Conservation (phyloP, 2,888 invertebrate genomes). For the Silvanus unidentatus region DNA sequence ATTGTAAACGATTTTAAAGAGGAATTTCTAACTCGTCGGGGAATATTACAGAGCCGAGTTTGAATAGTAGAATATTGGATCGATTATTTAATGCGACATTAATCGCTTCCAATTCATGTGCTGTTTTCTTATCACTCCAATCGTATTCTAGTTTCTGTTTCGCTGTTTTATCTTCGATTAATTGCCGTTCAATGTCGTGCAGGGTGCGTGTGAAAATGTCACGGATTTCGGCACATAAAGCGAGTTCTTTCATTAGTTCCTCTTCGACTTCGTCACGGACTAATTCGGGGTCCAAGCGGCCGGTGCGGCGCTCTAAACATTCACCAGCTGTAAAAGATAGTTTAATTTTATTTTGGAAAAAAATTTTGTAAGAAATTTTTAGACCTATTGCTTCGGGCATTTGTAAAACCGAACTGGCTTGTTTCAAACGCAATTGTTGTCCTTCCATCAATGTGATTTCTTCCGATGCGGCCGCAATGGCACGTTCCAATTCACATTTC, state of each 20-base stretch:
- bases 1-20: not conserved
- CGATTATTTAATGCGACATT: conserved; percentile 65
- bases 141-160: conserved; percentile 81
- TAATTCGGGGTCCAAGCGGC: conserved; percentile 65
- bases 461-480: conserved; percentile 61
- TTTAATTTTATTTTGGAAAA: not conserved
- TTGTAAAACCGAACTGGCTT: conserved; percentile 60
- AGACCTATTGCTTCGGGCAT: conserved; percentile 69
- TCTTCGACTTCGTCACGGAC: conserved; percentile 72
- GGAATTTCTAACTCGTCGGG: conserved; percentile 58
- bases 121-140: conserved; percentile 85
- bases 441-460: conserved; percentile 65
- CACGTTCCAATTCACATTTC: conserved; percentile 68
- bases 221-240: conserved; percentile 64
- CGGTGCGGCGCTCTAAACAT: conserved; percentile 65
- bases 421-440: conserved; percentile 62
- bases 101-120: conserved; percentile 67
- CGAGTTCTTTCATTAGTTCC: conserved; percentile 68
- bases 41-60: conserved; percentile 73
- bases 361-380: not conserved
- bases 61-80: conserved; percentile 67
- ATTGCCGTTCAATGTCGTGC: conserved; percentile 62
- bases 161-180: conserved; percentile 68
- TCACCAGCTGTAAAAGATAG: conserved; percentile 52
- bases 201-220: conserved; percentile 54